Evolutionary conservation across 2,797 vertebrate genomes (phyloP), one percentile per base, ranked within the genome.

Genomic region (Leptatherina wallacei): DNA sequence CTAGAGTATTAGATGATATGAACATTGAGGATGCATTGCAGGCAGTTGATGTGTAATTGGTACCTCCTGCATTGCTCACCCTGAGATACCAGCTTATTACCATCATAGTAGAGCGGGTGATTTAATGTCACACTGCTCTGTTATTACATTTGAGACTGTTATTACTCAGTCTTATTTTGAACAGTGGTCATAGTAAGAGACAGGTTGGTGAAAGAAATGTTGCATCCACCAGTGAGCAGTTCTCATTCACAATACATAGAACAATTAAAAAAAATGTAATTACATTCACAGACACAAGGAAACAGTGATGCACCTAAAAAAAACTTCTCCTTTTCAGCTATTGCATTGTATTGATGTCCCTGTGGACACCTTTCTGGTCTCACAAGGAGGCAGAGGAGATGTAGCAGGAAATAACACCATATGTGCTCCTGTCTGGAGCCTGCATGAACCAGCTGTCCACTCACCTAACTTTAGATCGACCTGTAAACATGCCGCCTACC

Each of bases 341-440:
- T 65, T 56, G 47, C 0, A 11, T 33, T 61, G 35, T 60, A 0
- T 69, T 24, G 6, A 18, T 44, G 14, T 59, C 24, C 20, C 47
- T 22, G 22, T 56, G n/a, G 32, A 54, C 4, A 42, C 27, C 27
- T 70, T 11, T 58, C 6, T 56, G 55, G 29, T 60, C 32, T 75
- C 51, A 60, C 2, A 6, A 44, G 16, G 44, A 73, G 38, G 10
- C 20, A 36, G 35, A 66, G 49, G 76, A 75, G 82, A 82, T 77
- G 77, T 85, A 49, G 56, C 44, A 55, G 75, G 65, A 80, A 77
- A 78, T n/a, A 85, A 72, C 77, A 77, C 77, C 86, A 89, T 85
- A 73, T 88, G 90, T 56, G 81, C 35, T 65, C 32, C 3, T 58
- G 61, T 72, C 76, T 74, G 75, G 59, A 51, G 75, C 22, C 62